phyloP scores from a whole-genome alignment of 2,797 vertebrate genomes.

The Loris lydekkerianus region DNA sequence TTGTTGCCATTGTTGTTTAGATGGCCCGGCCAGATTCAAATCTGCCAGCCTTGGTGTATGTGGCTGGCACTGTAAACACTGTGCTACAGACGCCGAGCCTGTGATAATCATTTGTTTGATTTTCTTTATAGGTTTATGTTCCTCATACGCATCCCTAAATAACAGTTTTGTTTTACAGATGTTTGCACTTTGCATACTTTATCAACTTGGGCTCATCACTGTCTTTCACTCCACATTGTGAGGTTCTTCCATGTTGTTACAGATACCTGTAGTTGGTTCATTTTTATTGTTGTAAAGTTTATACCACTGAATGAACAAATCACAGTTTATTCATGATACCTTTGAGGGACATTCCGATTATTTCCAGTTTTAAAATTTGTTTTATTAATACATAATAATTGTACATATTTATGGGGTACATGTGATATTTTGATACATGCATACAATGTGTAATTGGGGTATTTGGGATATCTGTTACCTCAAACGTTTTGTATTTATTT shows the following conservation, averaged over 20 bases:
- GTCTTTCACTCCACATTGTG: not conserved
- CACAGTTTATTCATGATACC: not conserved
- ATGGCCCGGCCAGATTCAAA: too few relatives aligned
- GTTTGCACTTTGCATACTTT: not conserved
- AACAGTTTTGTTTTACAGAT: constrained; percentile 47
- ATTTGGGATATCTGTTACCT: not conserved
- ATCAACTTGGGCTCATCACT: constrained; percentile 5
- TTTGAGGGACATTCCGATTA: not conserved
- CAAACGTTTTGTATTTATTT: not conserved
- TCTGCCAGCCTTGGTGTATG: too few relatives aligned
- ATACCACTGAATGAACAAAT: not conserved
- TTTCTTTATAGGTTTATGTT: constrained; percentile 39
- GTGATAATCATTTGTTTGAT: not conserved
- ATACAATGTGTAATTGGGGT: not conserved
- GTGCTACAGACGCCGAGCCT: not conserved
- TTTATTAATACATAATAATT: not conserved
- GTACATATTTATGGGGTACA: not conserved
- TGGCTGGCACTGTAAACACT: too few relatives aligned
- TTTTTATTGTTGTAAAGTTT: constrained; percentile 16
- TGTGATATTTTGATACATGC: not conserved
- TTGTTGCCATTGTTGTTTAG: too few relatives aligned
- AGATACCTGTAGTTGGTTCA: not conserved
- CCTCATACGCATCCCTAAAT: not conserved
- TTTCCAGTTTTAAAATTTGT: not conserved
- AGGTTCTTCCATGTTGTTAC: constrained; percentile 30